Evolutionary conservation across 35 echinoderm and acorn worm genomes (phyloP).

Genomic region (Chiridota heheva): DNA sequence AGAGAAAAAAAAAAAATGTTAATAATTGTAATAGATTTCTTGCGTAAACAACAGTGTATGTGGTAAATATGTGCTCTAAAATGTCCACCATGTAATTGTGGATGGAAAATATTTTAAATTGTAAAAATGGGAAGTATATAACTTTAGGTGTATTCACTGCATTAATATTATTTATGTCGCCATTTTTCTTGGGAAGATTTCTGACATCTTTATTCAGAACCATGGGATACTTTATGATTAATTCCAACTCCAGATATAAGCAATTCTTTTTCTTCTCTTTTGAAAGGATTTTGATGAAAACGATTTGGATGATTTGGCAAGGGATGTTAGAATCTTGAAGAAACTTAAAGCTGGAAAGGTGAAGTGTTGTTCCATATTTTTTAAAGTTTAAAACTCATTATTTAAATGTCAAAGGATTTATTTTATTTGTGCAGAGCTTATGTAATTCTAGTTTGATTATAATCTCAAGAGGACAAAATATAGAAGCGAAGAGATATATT

Average conservation of each 20-base stretch:
- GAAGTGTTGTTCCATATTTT: background rate
- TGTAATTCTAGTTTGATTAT: background rate
- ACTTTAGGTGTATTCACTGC: no score
- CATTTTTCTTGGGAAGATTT: no score
- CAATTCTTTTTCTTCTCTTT: background rate
- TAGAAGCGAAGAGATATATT: background rate
- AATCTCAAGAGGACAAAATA: background rate
- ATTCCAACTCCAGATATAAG: background rate
- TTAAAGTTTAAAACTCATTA: background rate
- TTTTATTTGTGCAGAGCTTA: background rate
- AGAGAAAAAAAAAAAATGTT: no score
- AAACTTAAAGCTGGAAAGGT: constrained; percentile 95
- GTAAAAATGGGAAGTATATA: background rate
- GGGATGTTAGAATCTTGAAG: constrained; percentile 80
- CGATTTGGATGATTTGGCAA: constrained; percentile 73
- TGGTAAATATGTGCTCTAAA: no score
- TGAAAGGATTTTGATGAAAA: constrained; percentile 77
- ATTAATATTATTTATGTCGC: no score
- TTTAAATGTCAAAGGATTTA: background rate
- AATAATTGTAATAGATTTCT: no score
- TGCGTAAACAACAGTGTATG: no score
- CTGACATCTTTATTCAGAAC: no score
- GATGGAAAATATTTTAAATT: background rate
- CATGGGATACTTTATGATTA: no score
- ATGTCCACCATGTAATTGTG: no score